Evolutionary conservation across 1,140 invertebrate genomes (phyloP).

Genomic region (Dreissena rostriformis): DNA sequence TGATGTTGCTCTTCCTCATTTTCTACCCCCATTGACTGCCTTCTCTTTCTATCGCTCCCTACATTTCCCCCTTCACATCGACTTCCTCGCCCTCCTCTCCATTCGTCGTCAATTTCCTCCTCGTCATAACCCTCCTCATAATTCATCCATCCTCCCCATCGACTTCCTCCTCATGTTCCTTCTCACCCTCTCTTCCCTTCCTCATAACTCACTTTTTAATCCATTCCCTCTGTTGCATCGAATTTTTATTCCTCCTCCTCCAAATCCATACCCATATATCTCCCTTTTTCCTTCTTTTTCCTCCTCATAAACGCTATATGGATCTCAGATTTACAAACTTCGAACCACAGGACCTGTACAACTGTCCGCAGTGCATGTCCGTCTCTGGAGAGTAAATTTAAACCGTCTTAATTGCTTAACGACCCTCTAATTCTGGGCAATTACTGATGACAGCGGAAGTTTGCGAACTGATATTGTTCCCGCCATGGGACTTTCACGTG

Average conservation of each 20-base stretch:
- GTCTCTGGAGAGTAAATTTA: too few relatives aligned
- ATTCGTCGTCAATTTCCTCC: neutral
- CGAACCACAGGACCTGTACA: too few relatives aligned
- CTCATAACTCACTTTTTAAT: neutral
- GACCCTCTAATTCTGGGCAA: too few relatives aligned
- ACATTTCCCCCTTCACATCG: neutral
- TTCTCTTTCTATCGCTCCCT: neutral
- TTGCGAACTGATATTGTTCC: too few relatives aligned
- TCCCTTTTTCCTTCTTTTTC: neutral
- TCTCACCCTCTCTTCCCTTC: neutral
- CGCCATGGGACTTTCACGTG: too few relatives aligned
- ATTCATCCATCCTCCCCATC: neutral
- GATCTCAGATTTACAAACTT: too few relatives aligned
- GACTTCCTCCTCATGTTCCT: neutral
- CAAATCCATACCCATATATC: neutral
- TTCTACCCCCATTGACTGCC: too few relatives aligned
- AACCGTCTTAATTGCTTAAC: too few relatives aligned
- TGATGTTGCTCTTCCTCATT: too few relatives aligned
- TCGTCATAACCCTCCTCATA: neutral
- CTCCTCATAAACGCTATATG: too few relatives aligned
- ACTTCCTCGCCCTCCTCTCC: neutral
- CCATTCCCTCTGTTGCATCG: neutral
- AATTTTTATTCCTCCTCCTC: neutral
- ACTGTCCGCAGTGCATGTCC: too few relatives aligned
- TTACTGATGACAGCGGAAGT: too few relatives aligned